Base-by-base conservation (phyloP, 1,140 invertebrate species). In the Nasonia longicornis region DNA sequence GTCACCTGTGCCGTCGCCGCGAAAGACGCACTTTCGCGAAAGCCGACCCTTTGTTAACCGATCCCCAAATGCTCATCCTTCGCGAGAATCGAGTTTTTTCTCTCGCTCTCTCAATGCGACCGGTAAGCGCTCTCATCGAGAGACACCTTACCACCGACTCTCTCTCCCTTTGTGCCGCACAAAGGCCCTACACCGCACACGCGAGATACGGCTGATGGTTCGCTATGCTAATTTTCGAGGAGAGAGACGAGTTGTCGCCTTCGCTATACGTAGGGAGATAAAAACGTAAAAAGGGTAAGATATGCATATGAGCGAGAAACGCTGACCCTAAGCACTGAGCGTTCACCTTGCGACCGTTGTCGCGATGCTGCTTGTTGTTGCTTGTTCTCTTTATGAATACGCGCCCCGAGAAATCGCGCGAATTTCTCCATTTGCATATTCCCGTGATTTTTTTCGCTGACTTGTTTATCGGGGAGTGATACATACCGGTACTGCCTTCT, bases 1-100 rank as follows among this genome's bases (percentile, higher is more conserved):
- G 87, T 88, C 88, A 89, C 88, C 88, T 89, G 89, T 89, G 83
- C 84, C 83, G 48, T 79, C 79, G 84, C 84, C 83, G 64, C 82
- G 74, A 85, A 85, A 87, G 84, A 87, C 85, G 52, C 52, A 86
- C 83, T 87, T 84, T 82, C 81, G 84, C 81, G 80, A 58, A 58
- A 58, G 52, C 52, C 4, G 52, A n/a, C 20, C 83, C 85, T 78
- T 89, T 89, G 87, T 89, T 84, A 20, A 83, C 76, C 80, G 26
- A 87, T 84, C 88, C 88, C 85, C 87, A 88, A 80, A 88, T 86
- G 70, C 84, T 80, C 86, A 84, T 77, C 52, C 52, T 77, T 52
- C 14, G 69, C 20, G 69, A 22, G 75, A 31, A 80, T 79, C 82
- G 48, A 72, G 75, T 83, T 83, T 69, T 77, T 79, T 31, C 71